These are phyloP conservation scores for Hoplodrina blanda DNA, from an alignment of 2,888 invertebrate species.

Conservation along the genomic window DNA sequence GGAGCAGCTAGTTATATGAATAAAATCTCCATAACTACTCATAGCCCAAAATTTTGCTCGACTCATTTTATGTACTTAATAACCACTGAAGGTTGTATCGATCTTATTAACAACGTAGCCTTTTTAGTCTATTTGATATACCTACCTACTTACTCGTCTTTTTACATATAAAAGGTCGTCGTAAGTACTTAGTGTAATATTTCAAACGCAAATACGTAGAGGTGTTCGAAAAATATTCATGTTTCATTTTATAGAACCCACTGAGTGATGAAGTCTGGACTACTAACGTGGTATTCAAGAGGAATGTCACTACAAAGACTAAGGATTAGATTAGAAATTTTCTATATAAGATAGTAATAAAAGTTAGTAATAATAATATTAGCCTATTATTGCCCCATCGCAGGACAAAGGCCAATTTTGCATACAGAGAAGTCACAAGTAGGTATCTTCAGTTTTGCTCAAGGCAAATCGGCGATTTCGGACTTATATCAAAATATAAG, in stretches of 20 bases:
- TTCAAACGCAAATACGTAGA: not conserved
- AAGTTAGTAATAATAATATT: no score
- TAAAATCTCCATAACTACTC: no score
- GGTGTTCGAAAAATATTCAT: conserved; percentile 7
- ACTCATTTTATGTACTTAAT: no score
- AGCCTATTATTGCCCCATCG: no score
- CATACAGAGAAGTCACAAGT: no score
- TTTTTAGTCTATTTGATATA: conserved; percentile 2
- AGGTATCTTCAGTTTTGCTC: no score
- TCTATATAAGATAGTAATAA: not conserved
- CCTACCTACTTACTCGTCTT: not conserved
- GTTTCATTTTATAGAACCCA: conserved; percentile 3
- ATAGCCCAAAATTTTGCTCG: no score
- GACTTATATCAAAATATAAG: no score
- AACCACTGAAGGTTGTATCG: not conserved
- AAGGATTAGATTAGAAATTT: not conserved
- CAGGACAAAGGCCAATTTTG: no score
- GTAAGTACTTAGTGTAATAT: conserved; percentile 20
- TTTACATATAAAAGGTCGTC: conserved; percentile 4
- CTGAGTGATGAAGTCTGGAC: not conserved
- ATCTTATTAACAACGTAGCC: not conserved
- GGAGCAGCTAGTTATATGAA: no score
- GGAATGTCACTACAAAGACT: not conserved
- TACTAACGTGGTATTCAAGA: not conserved
- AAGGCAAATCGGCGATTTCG: no score